A percentile compares a stretch with the other conserved stretches of the same genome.
phyloP scores from a whole-genome alignment of 2,113 vertebrate genomes.

The Ictalurus punctatus region DNA sequence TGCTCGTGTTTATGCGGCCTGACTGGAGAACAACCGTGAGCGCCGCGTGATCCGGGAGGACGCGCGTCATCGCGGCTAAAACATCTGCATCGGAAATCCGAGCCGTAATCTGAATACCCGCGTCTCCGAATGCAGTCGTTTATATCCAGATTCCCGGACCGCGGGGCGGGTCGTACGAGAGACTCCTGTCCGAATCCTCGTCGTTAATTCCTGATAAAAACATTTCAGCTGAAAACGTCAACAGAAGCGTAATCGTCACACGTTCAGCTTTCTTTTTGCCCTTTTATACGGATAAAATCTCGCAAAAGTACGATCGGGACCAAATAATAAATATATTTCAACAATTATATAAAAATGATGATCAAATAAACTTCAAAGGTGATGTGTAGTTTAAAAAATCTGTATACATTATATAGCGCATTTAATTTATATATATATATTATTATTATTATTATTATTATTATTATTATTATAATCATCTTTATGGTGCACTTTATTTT shows the following conservation, averaged over 20 bases:
- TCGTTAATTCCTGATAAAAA: neutral
- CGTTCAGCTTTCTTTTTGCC: too few species aligned
- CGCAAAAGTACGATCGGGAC: too few species aligned
- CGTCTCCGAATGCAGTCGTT: neutral
- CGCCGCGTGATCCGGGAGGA: neutral
- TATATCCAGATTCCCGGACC: neutral
- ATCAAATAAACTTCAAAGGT: neutral
- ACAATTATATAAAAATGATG: neutral
- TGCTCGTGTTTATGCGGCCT: neutral
- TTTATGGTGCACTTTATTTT: neutral
- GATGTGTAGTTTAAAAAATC: too few species aligned
- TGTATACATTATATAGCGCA: too few species aligned
- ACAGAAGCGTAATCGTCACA: neutral
- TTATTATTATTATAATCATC: too few species aligned
- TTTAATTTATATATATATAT: too few species aligned
- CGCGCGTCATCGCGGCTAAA: neutral
- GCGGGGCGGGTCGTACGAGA: neutral
- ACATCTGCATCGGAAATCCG: neutral
- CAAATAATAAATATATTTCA: neutral
- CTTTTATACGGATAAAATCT: too few species aligned
- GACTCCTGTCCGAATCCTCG: neutral
- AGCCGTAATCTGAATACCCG: neutral
- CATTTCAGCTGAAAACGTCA: neutral
- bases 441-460: too few species aligned
- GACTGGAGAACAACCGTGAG: neutral